Evolutionary conservation across 2,797 vertebrate genomes (phyloP), one percentile per base, ranked within the genome.

Genomic region (Sparus aurata): DNA sequence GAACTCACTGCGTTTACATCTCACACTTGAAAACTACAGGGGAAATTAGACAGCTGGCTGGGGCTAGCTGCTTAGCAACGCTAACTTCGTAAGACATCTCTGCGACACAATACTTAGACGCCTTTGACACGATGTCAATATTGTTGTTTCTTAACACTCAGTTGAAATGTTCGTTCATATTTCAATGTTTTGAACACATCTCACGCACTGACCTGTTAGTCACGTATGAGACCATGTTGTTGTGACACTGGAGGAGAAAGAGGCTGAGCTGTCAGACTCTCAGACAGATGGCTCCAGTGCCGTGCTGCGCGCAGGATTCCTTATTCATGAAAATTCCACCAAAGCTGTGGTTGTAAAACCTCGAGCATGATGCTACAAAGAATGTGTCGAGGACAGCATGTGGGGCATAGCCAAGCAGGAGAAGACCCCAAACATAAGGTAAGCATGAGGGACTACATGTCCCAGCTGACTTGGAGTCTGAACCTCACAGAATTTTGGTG

Each of bases 221-320:
- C 46, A 65, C 18, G 13, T 46, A 46, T 50, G 25, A 65, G 62
- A 25, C 46, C 50, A 20, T 27, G 65, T 55, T 68, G 22, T 20
- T 27, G 22, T 8, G 22, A 25, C 23, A 4, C 27, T 30, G 27
- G 27, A 30, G 27, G 13, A 57, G 18, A 16, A n/a, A 67, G 38
- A 54, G 50, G 50, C 65, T 12, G 50, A 43, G 47, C 64, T 7
- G 49, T 25, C 6, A 8, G 25, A 18, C 27, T 45, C 27, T 63
- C 50, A 63, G 49, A 59, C 8, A 8, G 70, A 53, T 22, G 59
- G 59, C 49, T 63, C 63, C 18, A 30, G 70, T 47, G 69, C 22
- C 16, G 12, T 16, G 46, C 1, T 13, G 27, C 20, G 49, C 4
- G 10, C 55, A 38, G 16, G 2, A 20, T 25, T 41, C 22, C 22